These are phyloP conservation scores for Sinella curviseta DNA, from an alignment of 1,140 invertebrate genomes.

Conservation along the genomic window DNA sequence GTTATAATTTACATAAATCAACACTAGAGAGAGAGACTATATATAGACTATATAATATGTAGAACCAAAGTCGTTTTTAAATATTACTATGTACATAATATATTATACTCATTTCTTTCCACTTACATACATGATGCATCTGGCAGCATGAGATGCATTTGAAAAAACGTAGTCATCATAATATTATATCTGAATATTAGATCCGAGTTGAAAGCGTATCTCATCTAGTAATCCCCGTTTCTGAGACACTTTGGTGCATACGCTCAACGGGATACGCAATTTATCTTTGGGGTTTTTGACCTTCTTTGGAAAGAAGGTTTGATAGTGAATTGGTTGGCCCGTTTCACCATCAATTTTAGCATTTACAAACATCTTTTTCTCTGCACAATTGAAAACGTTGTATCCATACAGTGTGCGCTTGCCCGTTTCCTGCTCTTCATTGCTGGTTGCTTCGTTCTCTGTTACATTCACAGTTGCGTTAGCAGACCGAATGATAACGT, in stretches of 20 bases:
- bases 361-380: slow-evolving; percentile 39
- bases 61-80: too few species aligned
- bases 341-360: slow-evolving; percentile 25
- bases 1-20: too few species aligned
- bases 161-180: too few species aligned
- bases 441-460: not conserved
- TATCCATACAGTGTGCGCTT: not conserved
- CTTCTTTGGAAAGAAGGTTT: slow-evolving; percentile 37
- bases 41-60: too few species aligned
- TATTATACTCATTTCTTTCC: too few species aligned
- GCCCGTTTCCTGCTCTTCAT: not conserved
- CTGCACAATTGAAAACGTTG: slow-evolving; percentile 28
- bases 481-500: slow-evolving; percentile 24
- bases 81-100: too few species aligned
- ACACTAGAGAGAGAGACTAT: too few species aligned
- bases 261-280: slow-evolving; percentile 27
- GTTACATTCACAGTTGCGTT: slow-evolving; percentile 12
- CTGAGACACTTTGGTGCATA: slow-evolving; percentile 32
- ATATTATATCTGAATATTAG: not conserved
- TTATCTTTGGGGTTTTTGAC: slow-evolving; percentile 38
- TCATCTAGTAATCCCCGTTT: slow-evolving; percentile 31
- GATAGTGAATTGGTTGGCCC: not conserved
- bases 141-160: too few species aligned
- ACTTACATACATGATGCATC: too few species aligned
- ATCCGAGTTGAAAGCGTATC: slow-evolving; percentile 23